Evolutionary conservation across 2,113 vertebrate species (phyloP).

Genomic region (Mionectes macconnelli): DNA sequence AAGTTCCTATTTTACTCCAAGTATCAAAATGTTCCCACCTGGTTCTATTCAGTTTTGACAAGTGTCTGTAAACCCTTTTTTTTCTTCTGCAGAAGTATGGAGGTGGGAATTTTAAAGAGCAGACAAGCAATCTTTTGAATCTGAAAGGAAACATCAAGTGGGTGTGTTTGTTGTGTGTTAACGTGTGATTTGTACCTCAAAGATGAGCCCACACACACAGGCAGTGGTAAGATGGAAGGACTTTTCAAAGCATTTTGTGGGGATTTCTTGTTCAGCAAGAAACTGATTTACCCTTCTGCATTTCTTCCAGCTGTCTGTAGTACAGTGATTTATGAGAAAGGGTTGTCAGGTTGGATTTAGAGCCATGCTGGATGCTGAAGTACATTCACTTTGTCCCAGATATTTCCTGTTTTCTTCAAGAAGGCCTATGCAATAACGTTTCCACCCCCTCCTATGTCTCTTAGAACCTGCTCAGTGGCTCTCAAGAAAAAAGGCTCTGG

Average conservation of each 20-base stretch:
- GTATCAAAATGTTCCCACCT: neutral
- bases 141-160: slow-evolving; percentile 47
- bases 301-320: slow-evolving; percentile 31
- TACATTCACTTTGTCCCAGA: neutral
- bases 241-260: neutral
- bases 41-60: slow-evolving; percentile 38
- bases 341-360: slow-evolving; percentile 65
- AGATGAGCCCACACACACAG: neutral
- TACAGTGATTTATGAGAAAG: slow-evolving; percentile 49
- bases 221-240: slow-evolving; percentile 3
- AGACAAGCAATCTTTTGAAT: slow-evolving; percentile 26
- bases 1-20: neutral
- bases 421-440: neutral
- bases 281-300: slow-evolving; percentile 48
- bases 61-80: neutral
- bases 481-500: neutral
- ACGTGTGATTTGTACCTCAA: neutral
- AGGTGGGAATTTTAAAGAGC: slow-evolving; percentile 20
- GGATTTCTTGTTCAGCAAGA: neutral
- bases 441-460: neutral
- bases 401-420: slow-evolving; percentile 35
- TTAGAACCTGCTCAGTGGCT: neutral
- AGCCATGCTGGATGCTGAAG: slow-evolving; percentile 30
- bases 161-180: neutral
- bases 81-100: neutral